Percentiles rank a stretch among this genome's conserved stretches.
Evolutionary conservation across 2,113 vertebrate genomes (phyloP).

Genomic region (Morone chrysops): DNA sequence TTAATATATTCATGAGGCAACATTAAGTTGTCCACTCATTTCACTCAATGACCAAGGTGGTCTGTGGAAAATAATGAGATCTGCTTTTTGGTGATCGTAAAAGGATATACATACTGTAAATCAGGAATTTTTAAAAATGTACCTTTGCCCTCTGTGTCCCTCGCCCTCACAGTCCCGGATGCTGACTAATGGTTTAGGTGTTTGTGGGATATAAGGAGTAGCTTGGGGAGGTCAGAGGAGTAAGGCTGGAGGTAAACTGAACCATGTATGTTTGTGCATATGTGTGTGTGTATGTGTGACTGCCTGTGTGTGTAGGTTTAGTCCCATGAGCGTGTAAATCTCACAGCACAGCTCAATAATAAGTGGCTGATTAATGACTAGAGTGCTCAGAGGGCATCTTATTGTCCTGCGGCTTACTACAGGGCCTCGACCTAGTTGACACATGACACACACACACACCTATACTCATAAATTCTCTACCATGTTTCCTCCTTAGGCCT

Average conservation of each 20-base stretch:
- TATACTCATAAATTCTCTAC: neutral
- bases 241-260: constrained; percentile 8
- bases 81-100: constrained; percentile 38
- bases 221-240: constrained; percentile 10
- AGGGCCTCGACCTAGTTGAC: constrained; percentile 22
- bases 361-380: constrained; percentile 64
- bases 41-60: constrained; percentile 27
- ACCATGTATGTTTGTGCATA: neutral
- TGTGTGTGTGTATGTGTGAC: neutral
- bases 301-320: neutral
- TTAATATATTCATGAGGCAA: constrained; percentile 72
- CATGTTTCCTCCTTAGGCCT: neutral
- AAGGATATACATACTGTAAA: constrained; percentile 25
- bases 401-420: constrained; percentile 49
- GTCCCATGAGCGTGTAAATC: constrained; percentile 34
- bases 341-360: constrained; percentile 57
- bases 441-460: constrained; percentile 8
- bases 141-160: constrained; percentile 10
- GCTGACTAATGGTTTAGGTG: constrained; percentile 46
- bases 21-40: constrained; percentile 44
- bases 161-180: neutral
- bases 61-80: constrained; percentile 34
- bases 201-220: constrained; percentile 15
- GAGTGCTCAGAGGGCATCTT: constrained; percentile 38
- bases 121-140: constrained; percentile 5